Evolutionary conservation across 1,140 invertebrate genomes (phyloP), one percentile per base, ranked within the genome.

Genomic region (Acromyrmex echinatior): DNA sequence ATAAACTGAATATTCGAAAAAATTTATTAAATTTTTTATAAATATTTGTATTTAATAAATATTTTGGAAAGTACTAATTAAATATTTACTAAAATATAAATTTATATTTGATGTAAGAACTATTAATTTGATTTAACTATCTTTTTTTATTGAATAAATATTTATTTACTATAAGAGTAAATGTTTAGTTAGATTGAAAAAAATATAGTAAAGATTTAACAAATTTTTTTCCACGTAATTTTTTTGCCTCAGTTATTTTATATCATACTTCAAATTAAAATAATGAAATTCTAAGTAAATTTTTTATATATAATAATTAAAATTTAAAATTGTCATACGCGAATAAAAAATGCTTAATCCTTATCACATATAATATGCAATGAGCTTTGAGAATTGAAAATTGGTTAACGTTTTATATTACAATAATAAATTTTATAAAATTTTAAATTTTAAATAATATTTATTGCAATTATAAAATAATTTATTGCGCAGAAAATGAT

Each of bases 261-360:
- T 10, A 31, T 73, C 3, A 31, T 25, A 51, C 51, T 70, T 73
- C n/a, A 4, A 73, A 73, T 3, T 73, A 70, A 70, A 49, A 25
- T 70, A 70, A 49, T 25, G 49, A 16, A 14, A 49, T 45, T 65
- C 2, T 31, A 9, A 65, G 16, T 63, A 39, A 49, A n/a, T n/a
- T 18, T 18, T 51, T 66, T 65, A 35, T 18, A 28, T n/a, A 31
- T 28, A 31, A 53, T 18, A 53, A 73, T 53, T 51, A n/a, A 28
- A 53, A 53, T 73, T 49, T 28, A 12, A 28, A 53, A 53, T 53
- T 49, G 21, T 7, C n/a, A 31, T 53, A 73, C 53, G 12, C 53
- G 12, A 16, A 53, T 18, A 18, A 71, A 51, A 51, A 71, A 71
- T 53, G 3, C 7, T 16, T 49, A 25, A 70, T 16, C 49, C 2